Base-by-base conservation (phyloP, 35 echinoderm and acorn worm genomes). In the Ophiothrix spiculata region DNA sequence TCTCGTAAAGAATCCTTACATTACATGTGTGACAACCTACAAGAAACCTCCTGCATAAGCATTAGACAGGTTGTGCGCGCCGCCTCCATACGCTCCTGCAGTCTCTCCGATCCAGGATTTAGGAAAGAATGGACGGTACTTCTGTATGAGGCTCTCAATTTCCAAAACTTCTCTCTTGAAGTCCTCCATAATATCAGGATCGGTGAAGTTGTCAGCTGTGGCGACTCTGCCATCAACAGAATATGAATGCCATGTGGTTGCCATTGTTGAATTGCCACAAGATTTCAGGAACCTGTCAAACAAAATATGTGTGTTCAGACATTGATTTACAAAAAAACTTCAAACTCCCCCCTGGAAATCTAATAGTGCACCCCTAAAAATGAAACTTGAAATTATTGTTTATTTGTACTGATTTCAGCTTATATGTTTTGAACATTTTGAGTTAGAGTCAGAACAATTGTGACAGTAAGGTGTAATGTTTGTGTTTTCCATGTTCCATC, bases 21-120 rank as follows among this genome's bases (percentile, higher is more conserved):
- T n/a, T n/a, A n/a, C n/a, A n/a, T n/a, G n/a, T n/a, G n/a, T n/a
- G n/a, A n/a, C n/a, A n/a, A 81, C 86, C 74, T 80, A 88, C 87
- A 89, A 13, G 35, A 89, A 89, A n/a, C 87, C 87, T 39, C 78
- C 79, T 32, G 40, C 80, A 39, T 82, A 89, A 39, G 46, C 74
- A 42, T 89, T 46, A 6, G 87, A 89, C 4, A 89, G 38, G 17
- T 75, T 75, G 6, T 49, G 56, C 17, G 87, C 80, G 11, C 87
- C 87, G n/a, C 87, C 87, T 4, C 87, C 87, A 1, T 38, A 89
- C 0, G 80, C 69, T 32, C 79, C 74, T 19, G 46, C 39, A 0
- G 87, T 77, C 64, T 89, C 87, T 42, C 80, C 87, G 32, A 89
- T 31, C 87, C 87, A 89, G n/a, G 81, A 39, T 36, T 45, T 74